Evolutionary conservation across 2,113 vertebrate species (phyloP).

Genomic region (Mastomys natalensis): DNA sequence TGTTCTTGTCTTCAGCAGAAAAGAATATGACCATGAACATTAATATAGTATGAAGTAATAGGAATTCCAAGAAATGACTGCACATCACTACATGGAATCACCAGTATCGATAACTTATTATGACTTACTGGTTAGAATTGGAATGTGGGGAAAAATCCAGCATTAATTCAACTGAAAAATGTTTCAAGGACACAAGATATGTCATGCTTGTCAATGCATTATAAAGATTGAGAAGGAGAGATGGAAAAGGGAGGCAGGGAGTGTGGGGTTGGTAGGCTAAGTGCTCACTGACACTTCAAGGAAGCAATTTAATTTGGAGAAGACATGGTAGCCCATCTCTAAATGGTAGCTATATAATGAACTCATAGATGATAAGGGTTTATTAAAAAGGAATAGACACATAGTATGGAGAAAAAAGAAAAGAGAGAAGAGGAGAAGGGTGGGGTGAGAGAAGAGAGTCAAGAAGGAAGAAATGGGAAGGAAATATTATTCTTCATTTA

Average conservation of each 20-base stretch:
- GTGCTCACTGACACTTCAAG: not conserved
- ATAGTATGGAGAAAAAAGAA: not conserved
- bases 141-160: not conserved
- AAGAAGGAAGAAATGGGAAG: not conserved
- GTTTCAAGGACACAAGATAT: not conserved
- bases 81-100: not conserved
- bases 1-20: slow-evolving; percentile 30
- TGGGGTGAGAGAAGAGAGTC: not conserved
- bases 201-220: not conserved
- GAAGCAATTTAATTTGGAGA: not conserved
- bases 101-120: not conserved
- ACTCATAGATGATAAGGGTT: not conserved
- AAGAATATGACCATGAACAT: not conserved
- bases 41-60: slow-evolving; percentile 18
- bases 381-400: not conserved
- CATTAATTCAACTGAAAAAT: slow-evolving; percentile 8
- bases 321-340: not conserved
- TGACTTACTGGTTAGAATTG: not conserved
- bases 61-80: not conserved
- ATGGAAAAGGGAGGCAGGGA: not conserved
- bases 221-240: not conserved
- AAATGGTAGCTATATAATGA: not conserved
- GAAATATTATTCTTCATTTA: not conserved
- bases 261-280: no score
- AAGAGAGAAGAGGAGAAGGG: no score